A percentile compares a stretch with the other conserved stretches of the same genome.
Evolutionary conservation across 2,797 vertebrate species (phyloP).

Genomic region (Todus mexicanus): DNA sequence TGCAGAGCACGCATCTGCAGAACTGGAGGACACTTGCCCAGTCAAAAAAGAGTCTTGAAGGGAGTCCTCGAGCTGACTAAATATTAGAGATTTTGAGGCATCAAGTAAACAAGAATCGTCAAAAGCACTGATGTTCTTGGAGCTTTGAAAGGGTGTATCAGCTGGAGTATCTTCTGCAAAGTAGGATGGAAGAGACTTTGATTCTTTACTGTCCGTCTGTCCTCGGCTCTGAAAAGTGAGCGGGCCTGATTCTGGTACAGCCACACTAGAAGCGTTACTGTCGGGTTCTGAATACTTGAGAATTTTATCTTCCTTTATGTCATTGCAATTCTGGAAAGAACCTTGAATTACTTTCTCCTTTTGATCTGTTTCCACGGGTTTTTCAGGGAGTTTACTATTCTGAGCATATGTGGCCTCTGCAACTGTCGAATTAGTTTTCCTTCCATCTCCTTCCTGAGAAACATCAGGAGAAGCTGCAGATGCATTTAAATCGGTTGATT

Average conservation of each 20-base stretch:
- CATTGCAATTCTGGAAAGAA: background rate
- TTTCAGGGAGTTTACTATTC: background rate
- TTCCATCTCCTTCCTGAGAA: constrained; percentile 6
- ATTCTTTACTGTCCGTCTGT: background rate
- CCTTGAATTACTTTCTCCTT: background rate
- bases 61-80: background rate
- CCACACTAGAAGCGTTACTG: background rate
- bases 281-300: background rate
- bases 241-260: background rate
- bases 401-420: background rate
- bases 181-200: background rate
- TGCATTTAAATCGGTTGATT: background rate
- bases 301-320: background rate
- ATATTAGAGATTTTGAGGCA: background rate
- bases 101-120: background rate
- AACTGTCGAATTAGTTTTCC: background rate
- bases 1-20: background rate
- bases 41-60: background rate
- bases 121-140: background rate
- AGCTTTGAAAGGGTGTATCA: constrained; percentile 18
- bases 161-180: background rate
- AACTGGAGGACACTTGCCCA: background rate
- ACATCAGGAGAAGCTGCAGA: background rate
- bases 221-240: background rate
- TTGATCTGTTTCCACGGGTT: background rate